Base-by-base conservation (phyloP, 37 sponge, comb jelly and placozoan species). In the Oopsacas minuta region DNA sequence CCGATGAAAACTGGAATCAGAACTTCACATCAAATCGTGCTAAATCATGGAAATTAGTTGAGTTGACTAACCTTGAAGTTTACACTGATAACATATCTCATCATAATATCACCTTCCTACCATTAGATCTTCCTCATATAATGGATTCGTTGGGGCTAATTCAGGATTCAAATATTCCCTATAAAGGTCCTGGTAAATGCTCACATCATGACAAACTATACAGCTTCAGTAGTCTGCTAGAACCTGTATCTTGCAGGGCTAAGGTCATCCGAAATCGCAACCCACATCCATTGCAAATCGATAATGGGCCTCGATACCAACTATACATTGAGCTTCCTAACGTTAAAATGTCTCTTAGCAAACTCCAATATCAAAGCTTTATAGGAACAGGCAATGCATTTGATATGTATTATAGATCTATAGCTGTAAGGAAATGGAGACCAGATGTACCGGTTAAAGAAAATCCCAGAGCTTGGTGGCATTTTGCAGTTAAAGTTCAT, bases 11-110 rank as follows among this genome's bases (percentile, higher is more conserved):
- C 30, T 61, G 75, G 75, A 5, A 61, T 7, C 75, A 61, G 22
- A 61, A 61, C 28, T 61, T 61, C 75, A 61, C 75, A 3, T 25
- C 75, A 5, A 61, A 61, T 61, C 75, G 75, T 20, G 75, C 75
- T 3, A 61, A 61, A 12, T 61, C 75, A 61, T 61, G 75, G 75
- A 61, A 61, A 61, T 12, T 61, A 61, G 75, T 61, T 61, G 75
- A 61, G 28, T 34, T 61, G 28, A 61, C 75, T 3, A 61, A 61
- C 75, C 22, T 61, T 61, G 75, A 61, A n/a, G 75, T 61, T 3
- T 61, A 61, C 30, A 61, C 75, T 61, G 75, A 61, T 61, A 61
- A 61, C 30, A 12, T 61, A 25, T 61, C 75, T 3, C 75, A 61
- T n/a, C 75, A 61, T 61, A n/a, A 61, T 61, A 10, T 61, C 22